Base-by-base conservation (phyloP, 2,797 vertebrate genomes). In the Takifugu ocellatus region DNA sequence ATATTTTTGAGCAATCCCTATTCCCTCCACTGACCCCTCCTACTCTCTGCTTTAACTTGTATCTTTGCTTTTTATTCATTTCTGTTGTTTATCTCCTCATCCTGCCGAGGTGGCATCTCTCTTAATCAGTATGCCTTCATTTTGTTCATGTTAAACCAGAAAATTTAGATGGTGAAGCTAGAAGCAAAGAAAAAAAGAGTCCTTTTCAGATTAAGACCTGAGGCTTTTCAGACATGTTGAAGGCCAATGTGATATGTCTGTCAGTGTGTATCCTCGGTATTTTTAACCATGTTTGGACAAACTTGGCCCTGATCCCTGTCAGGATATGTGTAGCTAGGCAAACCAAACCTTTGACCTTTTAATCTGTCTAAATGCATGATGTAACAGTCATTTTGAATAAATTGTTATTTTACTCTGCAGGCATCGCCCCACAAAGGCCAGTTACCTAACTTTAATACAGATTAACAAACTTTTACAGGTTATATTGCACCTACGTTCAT, bases 201-300 rank as follows among this genome's bases (percentile, higher is more conserved):
- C 36, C 43, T 42, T 51, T 51, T 59, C 2, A 67, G 49, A 66
- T 68, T 7, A 60, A 77, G 70, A 58, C 70, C 25, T 0, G 15
- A n/a, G 14, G 49, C 33, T 57, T n/a, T 25, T 62, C 17, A 43
- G 25, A 29, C 24, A 53, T 63, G 64, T 59, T 49, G 43, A 51
- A 56, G 59, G n/a, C 74, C 54, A 62, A 42, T 68, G 33, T 56
- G 49, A 63, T 65, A 43, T 50, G 54, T 39, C 7, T 48, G 49
- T 51, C 45, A 66, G 33, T 56, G 16, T 64, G 25, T 68, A 25
- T 60, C 31, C 31, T 63, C 44, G 24, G 42, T 61, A 43, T 70
- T 68, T 81, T 3, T 86, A 66, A 79, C 89, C 89, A 87, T 90
- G 64, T 90, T 89, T 87, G 88, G 89, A 66, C 75, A 87, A 75